These are phyloP conservation scores for Numida meleagris DNA, from an alignment of 2,113 vertebrate species.

Conservation along the genomic window DNA sequence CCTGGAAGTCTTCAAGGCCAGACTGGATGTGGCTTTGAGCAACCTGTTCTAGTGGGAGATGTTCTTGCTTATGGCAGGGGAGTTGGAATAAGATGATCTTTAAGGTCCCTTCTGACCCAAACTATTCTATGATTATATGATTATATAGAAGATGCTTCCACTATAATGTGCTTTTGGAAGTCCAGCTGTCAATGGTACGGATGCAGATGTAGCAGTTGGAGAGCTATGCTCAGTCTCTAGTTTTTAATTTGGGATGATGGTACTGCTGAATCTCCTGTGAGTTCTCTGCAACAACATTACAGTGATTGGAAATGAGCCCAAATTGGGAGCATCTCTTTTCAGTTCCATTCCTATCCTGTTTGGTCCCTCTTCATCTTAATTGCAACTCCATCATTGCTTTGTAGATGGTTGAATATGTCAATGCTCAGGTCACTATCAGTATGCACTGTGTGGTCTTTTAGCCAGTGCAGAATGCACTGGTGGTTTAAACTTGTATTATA, in stretches of 20 bases:
- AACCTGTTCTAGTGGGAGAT: too few species aligned
- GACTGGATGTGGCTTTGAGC: too few species aligned
- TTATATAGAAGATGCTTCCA: not conserved
- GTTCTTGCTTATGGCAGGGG: too few species aligned
- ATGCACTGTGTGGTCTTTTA: not conserved
- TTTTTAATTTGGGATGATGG: not conserved
- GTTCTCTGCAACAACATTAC: not conserved
- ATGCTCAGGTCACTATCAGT: not conserved
- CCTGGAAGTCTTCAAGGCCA: too few species aligned
- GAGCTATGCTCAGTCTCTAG: not conserved
- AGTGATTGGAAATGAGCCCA: not conserved
- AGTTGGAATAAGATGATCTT: too few species aligned
- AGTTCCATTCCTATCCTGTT: not conserved
- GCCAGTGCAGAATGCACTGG: not conserved
- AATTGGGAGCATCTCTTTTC: not conserved
- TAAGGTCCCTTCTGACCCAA: too few species aligned
- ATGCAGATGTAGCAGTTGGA: not conserved
- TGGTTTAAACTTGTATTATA: not conserved
- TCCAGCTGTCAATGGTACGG: not conserved
- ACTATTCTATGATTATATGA: too few species aligned
- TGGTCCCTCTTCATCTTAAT: not conserved
- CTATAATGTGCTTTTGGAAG: not conserved
- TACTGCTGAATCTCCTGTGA: not conserved
- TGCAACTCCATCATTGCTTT: not conserved
- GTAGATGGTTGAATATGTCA: not conserved